A percentile compares a stretch with the other conserved stretches of the same genome.
Evolutionary conservation across 1,140 invertebrate genomes (phyloP).

Genomic region (Oedothorax gibbosus): DNA sequence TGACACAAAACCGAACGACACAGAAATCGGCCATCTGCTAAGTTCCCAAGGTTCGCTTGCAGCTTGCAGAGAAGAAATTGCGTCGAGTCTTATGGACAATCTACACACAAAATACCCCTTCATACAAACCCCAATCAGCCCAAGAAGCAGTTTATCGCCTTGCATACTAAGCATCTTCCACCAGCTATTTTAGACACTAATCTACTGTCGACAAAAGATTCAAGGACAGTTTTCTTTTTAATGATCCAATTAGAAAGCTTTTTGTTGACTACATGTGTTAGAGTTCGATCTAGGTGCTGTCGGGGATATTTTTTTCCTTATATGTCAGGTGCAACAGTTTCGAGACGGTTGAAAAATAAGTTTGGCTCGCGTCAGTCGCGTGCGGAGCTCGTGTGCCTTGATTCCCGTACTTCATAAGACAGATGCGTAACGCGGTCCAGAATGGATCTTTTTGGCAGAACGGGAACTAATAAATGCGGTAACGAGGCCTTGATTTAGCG

Average conservation of each 20-base stretch:
- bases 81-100: no score
- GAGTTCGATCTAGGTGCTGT: not conserved
- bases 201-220: not conserved
- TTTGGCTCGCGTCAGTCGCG: conserved; percentile 19
- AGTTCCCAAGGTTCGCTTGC: no score
- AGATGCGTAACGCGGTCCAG: conserved; percentile 24
- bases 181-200: no score
- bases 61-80: no score
- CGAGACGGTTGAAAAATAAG: conserved; percentile 1
- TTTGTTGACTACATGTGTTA: conserved; percentile 36
- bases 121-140: no score
- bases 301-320: no score
- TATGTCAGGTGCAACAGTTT: not conserved
- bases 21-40: no score
- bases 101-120: no score
- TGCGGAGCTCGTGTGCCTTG: conserved; percentile 22
- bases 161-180: no score
- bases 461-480: not conserved
- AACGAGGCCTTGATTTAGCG: conserved; percentile 18
- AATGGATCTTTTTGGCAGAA: conserved; percentile 8
- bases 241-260: not conserved
- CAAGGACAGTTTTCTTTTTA: conserved; percentile 18
- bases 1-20: no score
- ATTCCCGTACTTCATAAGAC: not conserved
- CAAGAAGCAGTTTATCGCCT: no score